Conservation (phyloP, 2,888 invertebrate genomes). For the Unio delphinus region DNA sequence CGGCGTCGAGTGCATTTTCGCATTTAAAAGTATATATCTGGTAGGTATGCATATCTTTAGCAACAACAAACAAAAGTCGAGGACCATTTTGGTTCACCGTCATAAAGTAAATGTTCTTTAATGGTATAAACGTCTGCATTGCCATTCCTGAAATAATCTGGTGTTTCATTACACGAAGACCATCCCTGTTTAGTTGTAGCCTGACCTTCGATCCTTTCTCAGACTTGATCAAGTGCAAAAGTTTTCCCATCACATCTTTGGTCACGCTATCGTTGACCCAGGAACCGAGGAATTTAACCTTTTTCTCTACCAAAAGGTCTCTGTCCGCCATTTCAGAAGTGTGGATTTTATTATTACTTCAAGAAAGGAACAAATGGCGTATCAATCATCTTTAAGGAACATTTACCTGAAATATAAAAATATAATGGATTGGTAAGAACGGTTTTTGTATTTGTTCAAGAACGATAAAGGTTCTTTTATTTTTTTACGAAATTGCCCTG, state of each 20-base stretch:
- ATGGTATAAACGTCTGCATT: slow-evolving; percentile 32
- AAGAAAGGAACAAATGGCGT: neutral
- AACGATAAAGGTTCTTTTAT: no score
- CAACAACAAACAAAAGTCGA: slow-evolving; percentile 46
- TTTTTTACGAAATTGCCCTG: no score
- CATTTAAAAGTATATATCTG: slow-evolving; percentile 48
- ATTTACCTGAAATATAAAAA: no score
- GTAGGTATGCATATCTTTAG: slow-evolving; percentile 33
- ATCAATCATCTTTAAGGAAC: no score
- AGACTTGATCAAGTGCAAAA: slow-evolving; percentile 29
- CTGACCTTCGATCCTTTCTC: slow-evolving; percentile 51
- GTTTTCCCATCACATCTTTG: slow-evolving; percentile 19
- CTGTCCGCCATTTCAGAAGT: neutral
- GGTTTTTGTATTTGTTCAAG: no score
- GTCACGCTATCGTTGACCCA: slow-evolving; percentile 52
- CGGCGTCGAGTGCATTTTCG: slow-evolving; percentile 38
- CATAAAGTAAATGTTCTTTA: slow-evolving; percentile 42
- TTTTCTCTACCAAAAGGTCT: slow-evolving; percentile 31
- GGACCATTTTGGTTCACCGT: slow-evolving; percentile 45
- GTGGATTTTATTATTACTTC: neutral
- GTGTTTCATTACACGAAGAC: slow-evolving; percentile 36
- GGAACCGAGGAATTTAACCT: slow-evolving; percentile 41
- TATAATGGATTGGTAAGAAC: no score
- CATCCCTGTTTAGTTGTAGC: slow-evolving; percentile 38
- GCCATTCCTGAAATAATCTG: slow-evolving; percentile 37